Conservation (phyloP, 2,797 vertebrate species). For the Catharus ustulatus region DNA sequence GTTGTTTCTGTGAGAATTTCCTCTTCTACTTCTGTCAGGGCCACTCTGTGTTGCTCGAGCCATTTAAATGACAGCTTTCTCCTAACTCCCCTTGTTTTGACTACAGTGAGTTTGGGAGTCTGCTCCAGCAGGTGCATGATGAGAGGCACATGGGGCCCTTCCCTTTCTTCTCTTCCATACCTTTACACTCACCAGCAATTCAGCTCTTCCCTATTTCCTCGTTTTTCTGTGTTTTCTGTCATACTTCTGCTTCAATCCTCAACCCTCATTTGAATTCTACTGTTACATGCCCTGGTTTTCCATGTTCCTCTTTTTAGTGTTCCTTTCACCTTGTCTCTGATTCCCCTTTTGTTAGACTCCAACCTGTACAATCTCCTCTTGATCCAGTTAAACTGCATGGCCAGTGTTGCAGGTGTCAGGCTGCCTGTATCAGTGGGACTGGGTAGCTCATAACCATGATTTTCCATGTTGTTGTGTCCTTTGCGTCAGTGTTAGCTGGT, state of each 20-base stretch:
- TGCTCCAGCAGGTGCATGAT: neutral
- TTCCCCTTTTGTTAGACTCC: neutral
- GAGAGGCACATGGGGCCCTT: neutral
- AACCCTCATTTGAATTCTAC: neutral
- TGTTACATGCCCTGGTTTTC: conserved; percentile 1
- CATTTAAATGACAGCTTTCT: neutral
- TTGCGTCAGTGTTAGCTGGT: neutral
- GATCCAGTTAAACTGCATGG: neutral
- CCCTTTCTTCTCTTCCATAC: neutral
- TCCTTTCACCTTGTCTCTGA: neutral
- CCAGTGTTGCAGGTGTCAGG: neutral
- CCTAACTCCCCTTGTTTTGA: neutral
- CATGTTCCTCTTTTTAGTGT: conserved; percentile 6
- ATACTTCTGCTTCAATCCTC: neutral
- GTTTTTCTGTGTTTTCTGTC: neutral
- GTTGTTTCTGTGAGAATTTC: neutral
- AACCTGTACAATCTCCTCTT: neutral
- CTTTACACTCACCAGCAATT: neutral
- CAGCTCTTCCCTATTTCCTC: neutral
- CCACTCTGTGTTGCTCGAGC: neutral
- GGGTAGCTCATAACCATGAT: neutral
- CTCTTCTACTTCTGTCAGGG: neutral
- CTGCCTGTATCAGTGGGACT: neutral
- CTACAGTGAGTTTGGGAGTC: neutral
- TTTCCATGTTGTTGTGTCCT: neutral